Percentiles rank a stretch among this genome's conserved stretches.
These are phyloP conservation scores for Ceratosolen solmsi DNA, from an alignment of 1,140 invertebrate genomes.

Conservation along the genomic window DNA sequence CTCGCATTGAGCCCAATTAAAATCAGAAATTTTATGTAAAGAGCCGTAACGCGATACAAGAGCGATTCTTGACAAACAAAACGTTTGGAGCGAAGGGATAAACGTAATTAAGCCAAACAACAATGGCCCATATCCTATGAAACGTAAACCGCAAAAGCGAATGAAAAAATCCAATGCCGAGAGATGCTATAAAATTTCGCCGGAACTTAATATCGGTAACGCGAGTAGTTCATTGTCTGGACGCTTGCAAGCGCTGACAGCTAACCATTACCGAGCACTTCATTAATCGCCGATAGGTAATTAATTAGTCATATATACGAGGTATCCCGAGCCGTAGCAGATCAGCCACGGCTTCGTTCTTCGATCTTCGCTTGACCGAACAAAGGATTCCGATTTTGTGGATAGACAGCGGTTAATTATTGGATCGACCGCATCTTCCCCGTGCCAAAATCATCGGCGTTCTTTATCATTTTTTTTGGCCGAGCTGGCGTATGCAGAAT, in stretches of 20 bases:
- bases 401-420: conserved; percentile 38
- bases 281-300: conserved; percentile 48
- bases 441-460: neutral
- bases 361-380: neutral
- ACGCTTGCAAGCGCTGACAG: neutral
- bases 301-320: conserved; percentile 38
- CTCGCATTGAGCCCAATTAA: neutral
- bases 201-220: conserved; percentile 8
- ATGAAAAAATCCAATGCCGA: neutral
- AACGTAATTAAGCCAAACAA: neutral
- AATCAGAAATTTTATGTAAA: neutral
- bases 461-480: neutral
- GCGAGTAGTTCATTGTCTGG: conserved; percentile 25
- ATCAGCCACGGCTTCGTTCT: too few relatives aligned
- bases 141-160: neutral
- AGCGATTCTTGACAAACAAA: neutral
- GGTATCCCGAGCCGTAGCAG: too few relatives aligned
- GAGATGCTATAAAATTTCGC: conserved; percentile 19
- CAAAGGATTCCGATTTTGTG: conserved; percentile 38
- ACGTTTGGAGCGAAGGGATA: conserved; percentile 14
- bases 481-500: neutral
- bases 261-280: neutral
- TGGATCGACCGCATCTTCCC: neutral
- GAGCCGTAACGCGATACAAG: neutral
- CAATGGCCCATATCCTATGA: neutral